phyloP scores from a whole-genome alignment of 2,888 invertebrate species.

The Galeopsomyia nigrocyanea region DNA sequence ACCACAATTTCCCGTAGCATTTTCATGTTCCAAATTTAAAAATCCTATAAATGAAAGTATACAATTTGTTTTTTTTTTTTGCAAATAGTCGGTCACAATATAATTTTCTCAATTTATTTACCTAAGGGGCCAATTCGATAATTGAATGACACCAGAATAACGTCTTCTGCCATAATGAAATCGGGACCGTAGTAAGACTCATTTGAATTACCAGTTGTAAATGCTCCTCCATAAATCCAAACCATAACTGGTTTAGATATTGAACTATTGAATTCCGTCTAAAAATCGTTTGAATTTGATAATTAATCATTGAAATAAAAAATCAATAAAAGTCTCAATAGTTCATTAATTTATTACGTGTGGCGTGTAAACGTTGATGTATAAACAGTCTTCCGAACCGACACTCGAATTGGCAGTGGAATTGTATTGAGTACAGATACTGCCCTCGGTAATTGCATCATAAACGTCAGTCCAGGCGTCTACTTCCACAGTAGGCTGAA shows the following conservation, averaged over 20 bases:
- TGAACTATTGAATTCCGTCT: neutral
- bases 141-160: conserved; percentile 44
- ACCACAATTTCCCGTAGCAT: conserved; percentile 51
- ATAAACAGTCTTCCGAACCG: conserved; percentile 50
- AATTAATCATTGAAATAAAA: conserved; percentile 4
- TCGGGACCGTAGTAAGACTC: conserved; percentile 41
- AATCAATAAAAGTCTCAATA: neutral
- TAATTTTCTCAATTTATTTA: neutral
- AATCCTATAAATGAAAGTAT: conserved; percentile 42
- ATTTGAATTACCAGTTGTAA: conserved; percentile 35
- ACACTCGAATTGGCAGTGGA: neutral
- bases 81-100: too few relatives aligned
- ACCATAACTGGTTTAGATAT: conserved; percentile 48
- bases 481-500: conserved; percentile 47
- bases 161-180: conserved; percentile 47
- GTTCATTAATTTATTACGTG: conserved; percentile 31
- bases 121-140: conserved; percentile 47
- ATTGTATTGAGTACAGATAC: conserved; percentile 39
- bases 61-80: too few relatives aligned
- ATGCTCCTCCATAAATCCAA: conserved; percentile 49
- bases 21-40: conserved; percentile 43
- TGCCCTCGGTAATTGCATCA: conserved; percentile 40
- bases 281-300: neutral
- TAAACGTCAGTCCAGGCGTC: conserved; percentile 45
- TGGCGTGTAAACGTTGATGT: conserved; percentile 49